These are phyloP conservation scores for Macroramphosus scolopax DNA, from an alignment of 2,797 vertebrate genomes.

Conservation along the genomic window DNA sequence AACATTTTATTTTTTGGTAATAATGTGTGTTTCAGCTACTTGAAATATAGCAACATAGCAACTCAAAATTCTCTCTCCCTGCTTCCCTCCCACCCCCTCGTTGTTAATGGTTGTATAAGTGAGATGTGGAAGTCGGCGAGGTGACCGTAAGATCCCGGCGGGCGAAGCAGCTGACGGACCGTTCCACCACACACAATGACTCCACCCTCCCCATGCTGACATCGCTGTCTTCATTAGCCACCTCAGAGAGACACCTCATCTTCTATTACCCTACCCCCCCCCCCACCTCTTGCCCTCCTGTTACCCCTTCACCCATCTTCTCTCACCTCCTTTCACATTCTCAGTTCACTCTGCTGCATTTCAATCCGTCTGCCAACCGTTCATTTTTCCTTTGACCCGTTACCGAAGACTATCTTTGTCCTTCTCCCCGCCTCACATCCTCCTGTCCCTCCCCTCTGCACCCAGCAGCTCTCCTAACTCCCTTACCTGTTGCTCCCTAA, in stretches of 20 bases:
- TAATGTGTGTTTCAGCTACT: neutral
- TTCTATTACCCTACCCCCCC: slow-evolving; percentile 7
- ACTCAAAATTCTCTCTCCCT: neutral
- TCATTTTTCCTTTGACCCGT: slow-evolving; percentile 23
- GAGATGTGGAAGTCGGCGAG: slow-evolving; percentile 41
- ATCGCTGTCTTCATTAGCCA: slow-evolving; percentile 59
- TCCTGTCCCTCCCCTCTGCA: slow-evolving; percentile 1
- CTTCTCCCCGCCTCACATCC: slow-evolving; percentile 8
- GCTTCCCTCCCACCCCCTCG: neutral
- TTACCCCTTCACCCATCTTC: slow-evolving; percentile 6
- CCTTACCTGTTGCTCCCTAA: slow-evolving; percentile 53
- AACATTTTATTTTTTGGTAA: neutral
- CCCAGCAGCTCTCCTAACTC: slow-evolving; percentile 9
- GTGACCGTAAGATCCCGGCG: slow-evolving; percentile 50
- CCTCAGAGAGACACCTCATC: slow-evolving; percentile 55
- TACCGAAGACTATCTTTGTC: slow-evolving; percentile 18
- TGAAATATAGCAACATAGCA: slow-evolving; percentile 5
- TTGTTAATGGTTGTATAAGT: slow-evolving; percentile 53
- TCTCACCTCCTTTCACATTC: slow-evolving; percentile 24
- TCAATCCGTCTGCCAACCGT: slow-evolving; percentile 15
- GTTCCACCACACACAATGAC: slow-evolving; percentile 22
- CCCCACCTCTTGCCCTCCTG: slow-evolving; percentile 20
- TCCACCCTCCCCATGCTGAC: slow-evolving; percentile 21
- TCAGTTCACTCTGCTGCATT: slow-evolving; percentile 7
- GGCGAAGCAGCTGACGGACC: slow-evolving; percentile 59